Evolutionary conservation across 2,888 invertebrate genomes (phyloP).

Genomic region (Thecophora atra): DNA sequence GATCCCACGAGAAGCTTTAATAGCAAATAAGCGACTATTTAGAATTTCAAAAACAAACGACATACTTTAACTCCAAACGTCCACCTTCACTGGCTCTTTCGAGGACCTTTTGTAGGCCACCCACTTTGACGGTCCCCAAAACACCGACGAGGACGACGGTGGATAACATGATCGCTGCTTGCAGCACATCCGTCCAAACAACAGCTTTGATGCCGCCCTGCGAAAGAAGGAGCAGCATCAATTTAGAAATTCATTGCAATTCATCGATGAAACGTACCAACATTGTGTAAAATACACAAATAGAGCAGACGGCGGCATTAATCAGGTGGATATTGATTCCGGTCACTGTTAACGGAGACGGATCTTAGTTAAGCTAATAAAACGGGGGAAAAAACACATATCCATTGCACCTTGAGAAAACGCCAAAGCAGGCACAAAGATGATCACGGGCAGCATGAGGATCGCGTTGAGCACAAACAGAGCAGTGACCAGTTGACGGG

Average conservation of each 20-base stretch:
- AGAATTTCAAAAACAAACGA: not conserved
- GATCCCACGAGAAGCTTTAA: conserved; percentile 70
- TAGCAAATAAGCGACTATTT: not conserved
- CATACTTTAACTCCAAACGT: conserved; percentile 64
- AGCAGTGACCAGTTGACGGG: conserved; percentile 57
- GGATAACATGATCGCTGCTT: conserved; percentile 65
- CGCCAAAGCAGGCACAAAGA: conserved; percentile 62
- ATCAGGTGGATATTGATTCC: conserved; percentile 69
- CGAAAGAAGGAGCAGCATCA: conserved; percentile 15
- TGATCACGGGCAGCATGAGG: conserved; percentile 58
- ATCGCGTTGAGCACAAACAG: conserved; percentile 56
- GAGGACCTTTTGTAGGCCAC: conserved; percentile 63
- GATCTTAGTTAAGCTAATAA: conserved; percentile 40
- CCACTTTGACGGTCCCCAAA: conserved; percentile 63
- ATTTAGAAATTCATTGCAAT: too few species aligned
- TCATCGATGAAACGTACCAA: conserved; percentile 63
- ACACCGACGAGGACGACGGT: conserved; percentile 63
- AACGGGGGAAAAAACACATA: conserved; percentile 35
- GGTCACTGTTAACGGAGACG: conserved; percentile 66
- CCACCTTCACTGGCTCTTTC: conserved; percentile 60
- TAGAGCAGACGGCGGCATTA: conserved; percentile 67
- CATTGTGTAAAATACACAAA: conserved; percentile 70
- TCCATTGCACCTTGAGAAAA: conserved; percentile 60
- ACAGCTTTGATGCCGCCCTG: conserved; percentile 69
- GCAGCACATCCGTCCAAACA: conserved; percentile 69